Evolutionary conservation across 2,797 vertebrate genomes (phyloP).

Genomic region (Numenius phaeopus): DNA sequence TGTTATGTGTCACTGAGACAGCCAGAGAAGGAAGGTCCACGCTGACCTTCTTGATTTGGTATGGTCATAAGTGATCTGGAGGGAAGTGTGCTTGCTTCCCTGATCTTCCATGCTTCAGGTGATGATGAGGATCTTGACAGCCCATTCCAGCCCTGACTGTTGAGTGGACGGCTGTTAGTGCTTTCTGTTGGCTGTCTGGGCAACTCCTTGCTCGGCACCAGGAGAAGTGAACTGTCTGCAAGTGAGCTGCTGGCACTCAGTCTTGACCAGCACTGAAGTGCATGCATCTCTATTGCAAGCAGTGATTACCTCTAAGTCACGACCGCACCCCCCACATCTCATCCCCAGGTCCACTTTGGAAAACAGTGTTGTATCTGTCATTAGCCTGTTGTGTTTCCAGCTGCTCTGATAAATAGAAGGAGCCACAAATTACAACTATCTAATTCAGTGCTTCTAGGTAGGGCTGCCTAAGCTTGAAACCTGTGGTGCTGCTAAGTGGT

Average conservation of each 20-base stretch:
- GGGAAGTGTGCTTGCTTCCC: not conserved
- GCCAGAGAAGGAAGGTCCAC: not conserved
- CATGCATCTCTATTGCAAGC: not conserved
- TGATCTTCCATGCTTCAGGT: not conserved
- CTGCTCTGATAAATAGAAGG: not conserved
- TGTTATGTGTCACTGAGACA: not conserved
- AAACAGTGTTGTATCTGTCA: not conserved
- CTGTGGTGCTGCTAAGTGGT: constrained; percentile 39
- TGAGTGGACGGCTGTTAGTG: not conserved
- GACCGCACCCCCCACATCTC: not conserved
- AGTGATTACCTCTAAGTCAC: not conserved
- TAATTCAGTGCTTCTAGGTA: not conserved
- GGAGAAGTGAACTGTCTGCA: not conserved
- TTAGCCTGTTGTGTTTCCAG: constrained; percentile 16
- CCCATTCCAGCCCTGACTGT: not conserved
- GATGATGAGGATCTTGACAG: not conserved
- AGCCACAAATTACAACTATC: not conserved
- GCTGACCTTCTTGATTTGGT: not conserved
- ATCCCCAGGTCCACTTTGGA: not conserved
- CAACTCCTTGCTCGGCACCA: not conserved
- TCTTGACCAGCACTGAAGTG: not conserved
- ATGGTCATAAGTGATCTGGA: not conserved
- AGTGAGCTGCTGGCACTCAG: not conserved
- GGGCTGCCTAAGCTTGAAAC: constrained; percentile 33
- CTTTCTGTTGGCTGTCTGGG: not conserved